Percentiles rank a stretch among this genome's conserved stretches.
Conservation (phyloP, 2,797 vertebrate genomes). For the Pipistrellus pygmaeus region DNA sequence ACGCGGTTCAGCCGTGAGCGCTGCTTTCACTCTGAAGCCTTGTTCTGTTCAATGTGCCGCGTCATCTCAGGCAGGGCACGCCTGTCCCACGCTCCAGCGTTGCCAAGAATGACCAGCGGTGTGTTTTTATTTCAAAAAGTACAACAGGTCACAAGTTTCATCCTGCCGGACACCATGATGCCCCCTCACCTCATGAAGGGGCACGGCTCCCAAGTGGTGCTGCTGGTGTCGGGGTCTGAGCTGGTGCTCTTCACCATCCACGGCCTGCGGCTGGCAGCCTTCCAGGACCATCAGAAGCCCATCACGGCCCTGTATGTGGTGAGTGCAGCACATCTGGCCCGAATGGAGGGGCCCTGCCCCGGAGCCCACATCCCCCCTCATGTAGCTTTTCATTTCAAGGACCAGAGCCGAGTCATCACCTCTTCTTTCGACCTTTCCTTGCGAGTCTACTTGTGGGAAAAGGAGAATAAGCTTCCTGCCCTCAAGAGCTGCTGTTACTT, state of each 20-base stretch:
- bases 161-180: conserved; percentile 22
- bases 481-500: conserved; percentile 89
- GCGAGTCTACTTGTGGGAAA: conserved; percentile 87
- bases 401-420: conserved; percentile 89
- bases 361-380: background rate
- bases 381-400: conserved; percentile 75
- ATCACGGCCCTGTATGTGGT: conserved; percentile 92
- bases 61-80: background rate
- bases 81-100: background rate
- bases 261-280: conserved; percentile 87
- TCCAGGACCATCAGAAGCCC: conserved; percentile 90
- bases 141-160: conserved; percentile 88
- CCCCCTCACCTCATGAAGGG: conserved; percentile 85
- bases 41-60: background rate
- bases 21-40: background rate
- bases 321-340: conserved; percentile 62
- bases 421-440: conserved; percentile 90
- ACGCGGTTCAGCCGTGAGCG: background rate
- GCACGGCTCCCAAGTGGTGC: conserved; percentile 86
- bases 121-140: conserved; percentile 58
- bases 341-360: accelerated
- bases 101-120: background rate
- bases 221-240: conserved; percentile 74
- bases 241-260: conserved; percentile 88
- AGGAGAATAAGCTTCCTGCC: conserved; percentile 80